Base-by-base conservation (phyloP, 1,140 invertebrate genomes). In the Drosophila kurseongensis region DNA sequence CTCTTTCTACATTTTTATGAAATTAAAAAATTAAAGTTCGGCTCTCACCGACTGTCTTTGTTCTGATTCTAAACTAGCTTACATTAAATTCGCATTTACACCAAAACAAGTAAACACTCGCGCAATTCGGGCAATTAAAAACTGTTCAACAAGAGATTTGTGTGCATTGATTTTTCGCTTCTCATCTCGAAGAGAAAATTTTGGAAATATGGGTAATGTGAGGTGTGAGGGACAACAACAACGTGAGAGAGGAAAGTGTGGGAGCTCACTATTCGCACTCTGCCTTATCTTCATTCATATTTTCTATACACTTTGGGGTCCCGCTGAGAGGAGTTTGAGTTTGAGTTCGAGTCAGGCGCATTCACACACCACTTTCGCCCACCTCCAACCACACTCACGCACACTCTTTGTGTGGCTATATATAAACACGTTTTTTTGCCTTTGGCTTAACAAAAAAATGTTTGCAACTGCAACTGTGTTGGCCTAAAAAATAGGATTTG, bases 251-350 rank as follows among this genome's bases (percentile, higher is more conserved):
- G 29, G 45, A 44, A 45, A 63, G 67, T 40, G 60, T 65, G 55
- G 36, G 58, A 60, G 63, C 66, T 48, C 56, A 66, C 57, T 68
- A 59, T 61, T 75, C 59, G 58, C 45, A 73, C 56, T 67, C 54
- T 61, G 63, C 50, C 63, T 38, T 67, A 76, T 80, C 82, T 88
- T 86, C 82, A 86, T 86, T 86, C 83, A 86, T 86, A 86, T 86
- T 86, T 86, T 86, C 83, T 86, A 86, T 85, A 86, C 82, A 86
- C 83, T 78, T 72, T 75, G 69, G 40, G 63, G 63, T 78, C 42
- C 51, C 44, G 41, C 50, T 56, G 69, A 75, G 80, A 88, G 62
- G 68, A 82, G 83, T 78, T 78, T 50, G 27, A 50, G 47, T 51
- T 14, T 36, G 14, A 18, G 50, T 52, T 16, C 14, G 62, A 57